A percentile compares a stretch with the other conserved stretches of the same genome.
Conservation (phyloP, 2,113 vertebrate genomes). For the Myodes glareolus region DNA sequence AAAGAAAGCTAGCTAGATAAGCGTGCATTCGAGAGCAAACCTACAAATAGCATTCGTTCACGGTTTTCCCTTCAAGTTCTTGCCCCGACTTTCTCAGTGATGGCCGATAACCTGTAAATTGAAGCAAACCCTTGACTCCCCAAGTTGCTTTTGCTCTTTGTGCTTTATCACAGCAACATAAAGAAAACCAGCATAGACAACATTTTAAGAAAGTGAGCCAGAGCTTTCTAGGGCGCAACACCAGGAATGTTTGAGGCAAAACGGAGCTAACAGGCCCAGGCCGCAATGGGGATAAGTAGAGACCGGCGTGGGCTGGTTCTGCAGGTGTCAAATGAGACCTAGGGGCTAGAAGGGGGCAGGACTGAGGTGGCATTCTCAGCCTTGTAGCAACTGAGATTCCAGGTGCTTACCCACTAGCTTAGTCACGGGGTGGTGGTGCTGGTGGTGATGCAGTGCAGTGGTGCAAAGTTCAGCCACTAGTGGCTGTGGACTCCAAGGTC, state of each 20-base stretch:
- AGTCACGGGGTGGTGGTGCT: background rate
- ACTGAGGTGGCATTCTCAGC: background rate
- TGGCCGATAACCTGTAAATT: background rate
- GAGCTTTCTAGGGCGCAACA: background rate
- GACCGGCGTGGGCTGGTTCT: background rate
- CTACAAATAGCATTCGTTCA: background rate
- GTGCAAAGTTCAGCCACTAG: background rate
- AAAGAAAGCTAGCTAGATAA: background rate
- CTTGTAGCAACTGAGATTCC: background rate
- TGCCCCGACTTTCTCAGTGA: background rate
- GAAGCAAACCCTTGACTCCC: background rate
- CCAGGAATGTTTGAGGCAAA: background rate
- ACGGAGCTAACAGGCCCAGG: too few species aligned
- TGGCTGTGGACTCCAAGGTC: background rate
- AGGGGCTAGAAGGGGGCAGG: background rate
- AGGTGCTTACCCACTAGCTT: background rate
- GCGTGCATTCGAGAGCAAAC: background rate
- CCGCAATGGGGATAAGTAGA: background rate
- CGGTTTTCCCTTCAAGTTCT: background rate
- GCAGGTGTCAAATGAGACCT: background rate
- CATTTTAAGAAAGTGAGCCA: background rate
- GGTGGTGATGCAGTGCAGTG: background rate
- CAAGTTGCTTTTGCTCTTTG: background rate
- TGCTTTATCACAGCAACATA: background rate
- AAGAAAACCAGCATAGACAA: background rate